Base-by-base conservation (phyloP, 2,888 invertebrate species). In the Agonum fuliginosum region DNA sequence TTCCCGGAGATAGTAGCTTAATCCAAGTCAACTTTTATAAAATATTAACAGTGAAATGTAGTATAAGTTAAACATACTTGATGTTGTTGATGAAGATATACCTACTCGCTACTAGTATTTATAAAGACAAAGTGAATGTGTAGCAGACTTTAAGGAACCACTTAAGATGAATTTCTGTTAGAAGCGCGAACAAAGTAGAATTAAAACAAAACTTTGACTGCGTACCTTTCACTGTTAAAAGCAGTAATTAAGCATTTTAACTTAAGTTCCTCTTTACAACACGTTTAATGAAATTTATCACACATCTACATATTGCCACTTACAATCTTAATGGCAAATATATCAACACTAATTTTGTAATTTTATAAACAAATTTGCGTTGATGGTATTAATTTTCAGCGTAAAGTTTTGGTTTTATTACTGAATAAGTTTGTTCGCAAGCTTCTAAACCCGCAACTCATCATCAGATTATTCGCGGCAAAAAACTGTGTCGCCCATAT, bases 161-260 rank as follows among this genome's bases (percentile, higher is more conserved):
- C 51, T 51, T 51, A 51, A 51, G 51, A 8, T 51, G 51, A 51
- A 51, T 51, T 51, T 51, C 51, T 22, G 51, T 51, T 0, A 22
- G 12, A 20, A 51, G 24, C 22, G 51, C 24, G 51, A 22, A 51
- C 51, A 51, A 51, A 51, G 51, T 51, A 24, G 24, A 51, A 51
- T 51, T 51, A 24, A 51, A 51, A 51, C 51, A 51, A 51, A 51
- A 51, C 51, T 51, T 51, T 51, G 51, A 51, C 51, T 51, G n/a
- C n/a, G n/a, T n/a, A 51, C 51, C 51, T 51, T 48, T 24, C 51
- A 0, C n/a, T 22, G 22, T 12, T 51, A 51, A 24, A 51, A 51
- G 51, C 24, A 51, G 20, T 24, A 51, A 51, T 51, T 51, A 51
- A 22, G n/a, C 12, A 22, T 24, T 51, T n/a, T 24, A 51, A 41